Percentiles rank a stretch among this genome's conserved stretches.
Conservation (phyloP, 2,113 vertebrate genomes). For the Neopipo cinnamomea region DNA sequence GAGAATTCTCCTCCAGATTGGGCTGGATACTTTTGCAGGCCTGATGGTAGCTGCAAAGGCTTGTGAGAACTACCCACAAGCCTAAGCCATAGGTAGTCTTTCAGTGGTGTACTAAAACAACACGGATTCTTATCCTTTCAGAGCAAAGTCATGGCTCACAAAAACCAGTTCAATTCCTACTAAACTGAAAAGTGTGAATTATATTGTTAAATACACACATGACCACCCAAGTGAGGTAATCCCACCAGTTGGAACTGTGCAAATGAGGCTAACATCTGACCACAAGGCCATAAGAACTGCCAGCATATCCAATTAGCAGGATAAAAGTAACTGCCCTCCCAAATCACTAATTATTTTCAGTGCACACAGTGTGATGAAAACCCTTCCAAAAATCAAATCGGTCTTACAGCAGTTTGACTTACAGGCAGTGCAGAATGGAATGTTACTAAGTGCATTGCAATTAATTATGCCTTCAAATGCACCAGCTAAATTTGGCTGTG, state of each 20-base stretch:
- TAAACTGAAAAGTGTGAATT: not conserved
- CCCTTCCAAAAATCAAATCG: slow-evolving; percentile 53
- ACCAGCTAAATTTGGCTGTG: slow-evolving; percentile 16
- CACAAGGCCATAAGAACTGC: not conserved
- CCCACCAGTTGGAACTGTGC: not conserved
- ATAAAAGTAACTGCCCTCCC: slow-evolving; percentile 48
- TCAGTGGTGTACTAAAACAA: not conserved
- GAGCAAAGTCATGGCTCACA: not conserved
- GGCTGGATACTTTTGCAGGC: not conserved
- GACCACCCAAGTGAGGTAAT: slow-evolving; percentile 33
- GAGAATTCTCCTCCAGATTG: not conserved
- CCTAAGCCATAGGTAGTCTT: not conserved
- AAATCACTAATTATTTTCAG: slow-evolving; percentile 52
- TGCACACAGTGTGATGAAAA: slow-evolving; percentile 28
- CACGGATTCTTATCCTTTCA: not conserved
- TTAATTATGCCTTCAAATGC: slow-evolving; percentile 59
- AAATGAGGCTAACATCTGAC: slow-evolving; percentile 38
- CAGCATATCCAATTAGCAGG: slow-evolving; percentile 47
- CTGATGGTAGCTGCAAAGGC: not conserved
- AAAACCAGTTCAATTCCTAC: not conserved
- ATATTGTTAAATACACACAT: not conserved
- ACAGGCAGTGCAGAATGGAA: slow-evolving; percentile 4
- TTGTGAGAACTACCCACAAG: not conserved
- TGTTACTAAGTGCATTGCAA: slow-evolving; percentile 6
- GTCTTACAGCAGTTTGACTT: slow-evolving; percentile 51